Conservation (phyloP, 2,888 invertebrate genomes). For the Xanthia icteritia region DNA sequence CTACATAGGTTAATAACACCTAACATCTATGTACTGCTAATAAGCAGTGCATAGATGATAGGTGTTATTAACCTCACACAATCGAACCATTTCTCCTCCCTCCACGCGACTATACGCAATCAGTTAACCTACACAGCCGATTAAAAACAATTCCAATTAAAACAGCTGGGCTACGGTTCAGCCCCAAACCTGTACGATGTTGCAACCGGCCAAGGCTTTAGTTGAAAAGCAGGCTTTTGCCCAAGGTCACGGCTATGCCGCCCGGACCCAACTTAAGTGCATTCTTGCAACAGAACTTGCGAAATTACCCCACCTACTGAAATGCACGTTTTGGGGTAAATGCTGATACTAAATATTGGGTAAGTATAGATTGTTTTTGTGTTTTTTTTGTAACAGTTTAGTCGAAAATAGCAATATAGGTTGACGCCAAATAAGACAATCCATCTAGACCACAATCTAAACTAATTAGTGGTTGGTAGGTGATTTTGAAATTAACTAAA, state of each 20-base stretch:
- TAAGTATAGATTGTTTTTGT: background rate
- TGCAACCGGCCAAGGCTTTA: slow-evolving; percentile 64
- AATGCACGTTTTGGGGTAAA: slow-evolving; percentile 39
- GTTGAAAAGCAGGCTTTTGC: slow-evolving; percentile 59
- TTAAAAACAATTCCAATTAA: slow-evolving; percentile 59
- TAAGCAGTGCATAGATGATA: no score
- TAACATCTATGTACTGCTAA: background rate
- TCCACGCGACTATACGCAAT: background rate
- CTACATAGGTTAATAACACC: no score
- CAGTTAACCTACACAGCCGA: slow-evolving; percentile 31
- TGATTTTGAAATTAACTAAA: background rate
- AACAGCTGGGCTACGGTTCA: slow-evolving; percentile 49
- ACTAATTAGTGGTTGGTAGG: background rate
- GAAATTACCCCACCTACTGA: slow-evolving; percentile 52
- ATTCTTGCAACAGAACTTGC: slow-evolving; percentile 66
- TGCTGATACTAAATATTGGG: slow-evolving; percentile 1
- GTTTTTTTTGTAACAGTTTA: slow-evolving; percentile 2
- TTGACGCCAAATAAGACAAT: background rate
- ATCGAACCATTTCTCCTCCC: background rate
- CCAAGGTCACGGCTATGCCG: slow-evolving; percentile 68
- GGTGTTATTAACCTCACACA: background rate
- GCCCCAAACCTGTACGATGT: slow-evolving; percentile 64
- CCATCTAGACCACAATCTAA: background rate
- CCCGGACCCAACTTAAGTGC: slow-evolving; percentile 47
- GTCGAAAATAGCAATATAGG: background rate